These are phyloP conservation scores for Flexamia atlantica DNA, from an alignment of 2,888 invertebrate species.

Conservation along the genomic window DNA sequence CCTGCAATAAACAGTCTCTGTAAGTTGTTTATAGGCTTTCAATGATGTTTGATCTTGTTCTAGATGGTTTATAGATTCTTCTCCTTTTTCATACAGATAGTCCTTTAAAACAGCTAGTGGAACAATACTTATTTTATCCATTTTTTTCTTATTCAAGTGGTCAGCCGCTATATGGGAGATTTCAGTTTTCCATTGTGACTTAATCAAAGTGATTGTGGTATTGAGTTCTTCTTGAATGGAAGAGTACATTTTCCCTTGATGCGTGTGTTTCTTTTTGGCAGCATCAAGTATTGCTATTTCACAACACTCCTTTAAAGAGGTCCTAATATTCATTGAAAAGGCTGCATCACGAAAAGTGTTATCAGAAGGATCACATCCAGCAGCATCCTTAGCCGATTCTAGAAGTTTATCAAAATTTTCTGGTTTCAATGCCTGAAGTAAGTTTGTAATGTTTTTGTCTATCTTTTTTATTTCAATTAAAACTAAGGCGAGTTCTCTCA, in stretches of 20 bases:
- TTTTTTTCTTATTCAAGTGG: not conserved
- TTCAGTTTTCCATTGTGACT: slow-evolving; percentile 37
- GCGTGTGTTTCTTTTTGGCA: not conserved
- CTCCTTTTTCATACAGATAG: no score
- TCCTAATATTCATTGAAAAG: slow-evolving; percentile 43
- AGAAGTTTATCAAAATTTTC: slow-evolving; percentile 36
- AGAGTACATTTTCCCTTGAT: not conserved
- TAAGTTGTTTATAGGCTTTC: no score
- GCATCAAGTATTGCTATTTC: slow-evolving; percentile 38
- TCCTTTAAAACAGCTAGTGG: no score
- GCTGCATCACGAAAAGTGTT: not conserved
- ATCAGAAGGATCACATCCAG: slow-evolving; percentile 1
- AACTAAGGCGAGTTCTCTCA: slow-evolving; percentile 41
- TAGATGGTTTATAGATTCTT: no score
- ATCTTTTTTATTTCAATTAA: slow-evolving; percentile 41
- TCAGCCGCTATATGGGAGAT: slow-evolving; percentile 19
- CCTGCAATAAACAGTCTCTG: no score
- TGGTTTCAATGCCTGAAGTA: slow-evolving; percentile 39
- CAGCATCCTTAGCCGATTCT: slow-evolving; percentile 33
- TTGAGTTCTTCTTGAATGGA: slow-evolving; percentile 21
- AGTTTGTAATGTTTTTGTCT: not conserved
- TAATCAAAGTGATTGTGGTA: slow-evolving; percentile 4
- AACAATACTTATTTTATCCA: slow-evolving; percentile 33
- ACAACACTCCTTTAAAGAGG: slow-evolving; percentile 40
- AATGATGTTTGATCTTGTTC: no score